Evolutionary conservation across 2,797 vertebrate species (phyloP).

Genomic region (Tapera naevia): DNA sequence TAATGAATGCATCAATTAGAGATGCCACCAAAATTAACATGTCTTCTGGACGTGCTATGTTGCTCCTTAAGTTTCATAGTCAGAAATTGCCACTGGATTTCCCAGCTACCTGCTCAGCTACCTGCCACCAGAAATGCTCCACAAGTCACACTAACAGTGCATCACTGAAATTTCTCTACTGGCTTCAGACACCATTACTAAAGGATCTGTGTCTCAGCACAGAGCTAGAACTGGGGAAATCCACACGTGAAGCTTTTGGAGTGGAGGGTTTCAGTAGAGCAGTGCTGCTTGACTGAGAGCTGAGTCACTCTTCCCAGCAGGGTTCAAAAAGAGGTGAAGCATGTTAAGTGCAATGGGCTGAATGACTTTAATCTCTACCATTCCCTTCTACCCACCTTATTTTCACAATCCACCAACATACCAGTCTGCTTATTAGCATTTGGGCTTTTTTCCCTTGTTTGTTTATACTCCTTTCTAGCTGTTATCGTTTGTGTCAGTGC

Average conservation of each 20-base stretch:
- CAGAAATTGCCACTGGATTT: not conserved
- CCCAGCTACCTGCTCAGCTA: not conserved
- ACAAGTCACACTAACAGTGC: accelerated
- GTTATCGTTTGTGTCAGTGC: not conserved
- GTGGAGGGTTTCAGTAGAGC: accelerated
- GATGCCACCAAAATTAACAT: not conserved
- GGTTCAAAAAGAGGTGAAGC: not conserved
- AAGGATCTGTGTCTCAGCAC: not conserved
- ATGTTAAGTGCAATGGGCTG: not conserved
- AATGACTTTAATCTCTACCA: not conserved
- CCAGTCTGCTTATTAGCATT: not conserved
- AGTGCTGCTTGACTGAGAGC: not conserved
- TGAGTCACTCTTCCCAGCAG: slow-evolving; percentile 28
- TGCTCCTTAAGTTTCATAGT: not conserved
- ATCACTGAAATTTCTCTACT: not conserved
- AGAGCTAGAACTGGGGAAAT: not conserved
- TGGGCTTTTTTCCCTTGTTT: accelerated
- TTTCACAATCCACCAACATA: not conserved
- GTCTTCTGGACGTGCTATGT: accelerated
- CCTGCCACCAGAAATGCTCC: not conserved
- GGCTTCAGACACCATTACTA: not conserved
- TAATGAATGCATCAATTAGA: not conserved
- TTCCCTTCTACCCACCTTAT: not conserved
- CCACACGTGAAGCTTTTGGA: not conserved
- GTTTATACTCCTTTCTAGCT: not conserved